Evolutionary conservation across 2,113 vertebrate species (phyloP).

Genomic region (Nesoenas mayeri): DNA sequence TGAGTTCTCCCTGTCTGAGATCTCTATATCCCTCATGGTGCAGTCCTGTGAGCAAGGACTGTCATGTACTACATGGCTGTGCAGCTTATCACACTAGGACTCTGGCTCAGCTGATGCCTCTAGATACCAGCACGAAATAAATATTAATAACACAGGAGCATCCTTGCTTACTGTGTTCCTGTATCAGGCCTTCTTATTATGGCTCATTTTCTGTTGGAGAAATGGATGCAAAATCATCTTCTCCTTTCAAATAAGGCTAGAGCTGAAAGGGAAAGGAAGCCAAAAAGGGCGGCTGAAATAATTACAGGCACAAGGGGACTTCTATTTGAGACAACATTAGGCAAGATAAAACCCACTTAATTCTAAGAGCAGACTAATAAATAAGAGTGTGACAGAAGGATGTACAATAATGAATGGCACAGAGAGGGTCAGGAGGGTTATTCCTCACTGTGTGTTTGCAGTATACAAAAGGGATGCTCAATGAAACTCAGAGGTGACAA

Average conservation of each 20-base stretch:
- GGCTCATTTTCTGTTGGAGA: background rate
- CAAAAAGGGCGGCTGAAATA: constrained; percentile 7
- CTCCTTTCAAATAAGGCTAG: background rate
- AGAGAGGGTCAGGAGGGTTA: background rate
- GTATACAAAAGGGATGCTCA: background rate
- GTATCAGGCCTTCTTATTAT: background rate
- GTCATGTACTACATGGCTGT: background rate
- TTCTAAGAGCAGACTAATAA: constrained; percentile 5
- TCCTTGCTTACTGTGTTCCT: background rate
- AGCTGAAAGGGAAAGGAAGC: background rate
- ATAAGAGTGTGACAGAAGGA: background rate
- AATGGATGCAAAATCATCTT: background rate
- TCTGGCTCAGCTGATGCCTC: background rate
- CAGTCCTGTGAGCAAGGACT: background rate
- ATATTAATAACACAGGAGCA: background rate
- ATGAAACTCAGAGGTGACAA: background rate
- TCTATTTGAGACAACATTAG: background rate
- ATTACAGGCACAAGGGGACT: background rate
- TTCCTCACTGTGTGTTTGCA: background rate
- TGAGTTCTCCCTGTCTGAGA: background rate
- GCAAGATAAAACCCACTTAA: background rate
- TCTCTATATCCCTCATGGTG: background rate
- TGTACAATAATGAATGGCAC: background rate
- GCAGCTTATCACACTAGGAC: background rate
- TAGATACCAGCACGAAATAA: background rate